phyloP scores from a whole-genome alignment of 2,888 invertebrate species.

The Sesia apiformis region DNA sequence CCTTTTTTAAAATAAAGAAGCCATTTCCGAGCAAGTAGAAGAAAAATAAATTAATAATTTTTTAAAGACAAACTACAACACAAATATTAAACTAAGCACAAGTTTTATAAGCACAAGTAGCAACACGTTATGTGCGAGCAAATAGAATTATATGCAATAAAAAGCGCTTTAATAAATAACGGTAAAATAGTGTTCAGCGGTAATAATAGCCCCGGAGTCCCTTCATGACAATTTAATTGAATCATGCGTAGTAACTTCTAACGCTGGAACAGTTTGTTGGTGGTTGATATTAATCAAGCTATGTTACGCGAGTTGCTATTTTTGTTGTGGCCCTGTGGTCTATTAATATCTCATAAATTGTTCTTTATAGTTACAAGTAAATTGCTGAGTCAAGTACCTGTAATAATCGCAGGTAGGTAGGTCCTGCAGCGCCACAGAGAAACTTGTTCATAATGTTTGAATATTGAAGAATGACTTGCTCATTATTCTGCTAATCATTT shows the following conservation, averaged over 20 bases:
- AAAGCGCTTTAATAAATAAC: not conserved
- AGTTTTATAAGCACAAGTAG: no score
- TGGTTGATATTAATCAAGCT: slow-evolving; percentile 33
- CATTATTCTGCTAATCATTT: no score
- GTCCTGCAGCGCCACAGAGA: slow-evolving; percentile 18
- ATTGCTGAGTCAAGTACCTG: slow-evolving; percentile 52
- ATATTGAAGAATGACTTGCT: no score
- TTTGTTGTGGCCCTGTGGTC: slow-evolving; percentile 38
- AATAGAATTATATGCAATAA: not conserved
- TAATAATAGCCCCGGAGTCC: slow-evolving; percentile 33
- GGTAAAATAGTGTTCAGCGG: slow-evolving; percentile 9
- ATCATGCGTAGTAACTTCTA: slow-evolving; percentile 36
- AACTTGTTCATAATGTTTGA: slow-evolving; percentile 6
- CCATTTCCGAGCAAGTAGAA: no score
- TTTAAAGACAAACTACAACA: no score
- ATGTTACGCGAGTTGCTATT: slow-evolving; percentile 41
- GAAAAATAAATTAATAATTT: no score
- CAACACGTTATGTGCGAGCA: slow-evolving; percentile 1
- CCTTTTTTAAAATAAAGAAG: no score
- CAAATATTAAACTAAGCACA: no score
- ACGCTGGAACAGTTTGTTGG: slow-evolving; percentile 18
- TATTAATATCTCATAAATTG: slow-evolving; percentile 57
- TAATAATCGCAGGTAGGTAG: slow-evolving; percentile 29
- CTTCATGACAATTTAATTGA: slow-evolving; percentile 53
- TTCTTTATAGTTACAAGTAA: slow-evolving; percentile 47